phyloP scores from a whole-genome alignment of 1,140 invertebrate species.

The Goniozus legneri region DNA sequence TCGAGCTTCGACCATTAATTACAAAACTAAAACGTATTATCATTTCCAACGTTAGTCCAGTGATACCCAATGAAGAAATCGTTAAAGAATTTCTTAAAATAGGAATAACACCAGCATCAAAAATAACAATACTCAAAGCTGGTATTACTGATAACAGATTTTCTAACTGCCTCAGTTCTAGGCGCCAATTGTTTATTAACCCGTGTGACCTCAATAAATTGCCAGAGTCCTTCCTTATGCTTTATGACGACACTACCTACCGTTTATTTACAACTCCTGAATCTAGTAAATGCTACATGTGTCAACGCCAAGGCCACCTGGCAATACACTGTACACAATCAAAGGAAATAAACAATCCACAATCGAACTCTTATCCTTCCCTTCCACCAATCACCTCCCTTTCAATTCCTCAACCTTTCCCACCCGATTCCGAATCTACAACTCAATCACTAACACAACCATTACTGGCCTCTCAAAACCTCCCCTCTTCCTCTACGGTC shows the following conservation, averaged over 20 bases:
- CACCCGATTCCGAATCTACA: no score
- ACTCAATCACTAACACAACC: no score
- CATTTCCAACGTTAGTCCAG: constrained; percentile 1
- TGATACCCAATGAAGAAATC: neutral
- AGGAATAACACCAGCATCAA: neutral
- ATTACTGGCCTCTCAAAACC: no score
- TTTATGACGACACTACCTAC: constrained; percentile 9
- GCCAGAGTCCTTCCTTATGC: constrained; percentile 3
- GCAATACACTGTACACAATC: constrained; percentile 4
- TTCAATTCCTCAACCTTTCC: no score
- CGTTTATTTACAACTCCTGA: constrained; percentile 6
- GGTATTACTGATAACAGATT: neutral
- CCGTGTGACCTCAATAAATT: constrained; percentile 13
- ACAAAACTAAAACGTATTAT: constrained; percentile 1
- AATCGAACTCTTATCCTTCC: no score
- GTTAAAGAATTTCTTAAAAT: neutral
- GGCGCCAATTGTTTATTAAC: constrained; percentile 4
- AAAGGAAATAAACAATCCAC: no score
- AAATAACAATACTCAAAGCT: neutral
- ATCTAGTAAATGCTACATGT: constrained; percentile 3
- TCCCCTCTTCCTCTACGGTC: no score
- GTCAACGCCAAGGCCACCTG: constrained; percentile 9
- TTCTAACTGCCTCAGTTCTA: constrained; percentile 9
- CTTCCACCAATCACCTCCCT: no score
- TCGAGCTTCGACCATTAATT: neutral